Conservation (phyloP, 2,888 invertebrate species). For the Campoletis raptor region DNA sequence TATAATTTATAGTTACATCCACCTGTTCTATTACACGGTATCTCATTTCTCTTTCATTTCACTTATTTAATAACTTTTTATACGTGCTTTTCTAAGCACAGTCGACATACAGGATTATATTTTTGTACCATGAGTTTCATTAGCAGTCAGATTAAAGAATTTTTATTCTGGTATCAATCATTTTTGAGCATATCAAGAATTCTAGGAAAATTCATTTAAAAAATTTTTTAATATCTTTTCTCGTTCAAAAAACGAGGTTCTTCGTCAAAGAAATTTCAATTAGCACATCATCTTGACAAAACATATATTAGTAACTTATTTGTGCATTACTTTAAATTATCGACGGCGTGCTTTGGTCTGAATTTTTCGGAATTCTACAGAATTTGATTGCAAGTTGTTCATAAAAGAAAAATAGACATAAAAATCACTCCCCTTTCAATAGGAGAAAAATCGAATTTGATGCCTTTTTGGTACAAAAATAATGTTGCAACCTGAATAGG, state of each 20-base stretch:
- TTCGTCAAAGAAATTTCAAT: not conserved
- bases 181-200: not conserved
- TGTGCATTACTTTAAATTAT: no score
- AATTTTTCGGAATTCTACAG: no score
- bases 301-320: not conserved
- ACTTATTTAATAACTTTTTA: constrained; percentile 31
- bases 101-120: not conserved
- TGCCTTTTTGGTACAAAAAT: not conserved
- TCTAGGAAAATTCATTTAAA: not conserved
- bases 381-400: no score
- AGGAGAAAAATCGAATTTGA: no score
- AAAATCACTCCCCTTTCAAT: no score
- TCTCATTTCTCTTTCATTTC: constrained; percentile 52
- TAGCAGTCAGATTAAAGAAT: not conserved
- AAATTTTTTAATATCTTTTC: not conserved
- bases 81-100: not conserved
- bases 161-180: not conserved
- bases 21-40: constrained; percentile 38
- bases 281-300: not conserved
- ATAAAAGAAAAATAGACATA: no score
- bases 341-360: no score
- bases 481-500: no score
- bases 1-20: constrained; percentile 42
- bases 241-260: not conserved
- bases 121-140: not conserved